Evolutionary conservation across 2,888 invertebrate genomes (phyloP), one percentile per base, ranked within the genome.

Genomic region (Onthophagus sagittarius): DNA sequence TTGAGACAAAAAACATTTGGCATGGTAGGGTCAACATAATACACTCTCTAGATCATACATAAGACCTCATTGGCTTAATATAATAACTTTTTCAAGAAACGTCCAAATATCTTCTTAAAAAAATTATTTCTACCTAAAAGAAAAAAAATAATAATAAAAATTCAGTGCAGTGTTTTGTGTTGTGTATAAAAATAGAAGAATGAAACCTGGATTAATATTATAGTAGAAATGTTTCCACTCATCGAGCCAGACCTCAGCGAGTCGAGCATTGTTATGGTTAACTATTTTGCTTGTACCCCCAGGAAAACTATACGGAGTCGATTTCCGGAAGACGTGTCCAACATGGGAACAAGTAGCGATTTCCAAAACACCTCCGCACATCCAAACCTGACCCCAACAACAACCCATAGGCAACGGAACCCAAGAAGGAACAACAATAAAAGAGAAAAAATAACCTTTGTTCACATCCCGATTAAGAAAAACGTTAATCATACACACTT

Each of bases 211-310:
- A 90, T 97, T 97, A 90, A 97, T 96, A 89, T 94, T 95, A 93
- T 96, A 97, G 93, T 96, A 97, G 93, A 98, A 97, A 86, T 95
- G 94, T 91, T 96, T 96, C 94, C 98, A 98, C 84, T 98, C 96
- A 89, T 99, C 99, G 88, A 99, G 93, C 99, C 99, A 99, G 82
- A 99, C 99, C 87, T 98, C 97, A 79, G 97, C 98, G 83, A 98
- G 94, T 81, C 99, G 92, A 85, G 97, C 97, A 88, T 98, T 97
- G 92, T 99, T 99, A 89, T 97, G 96, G 90, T 98, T 97, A 87
- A 99, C 98, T 85, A 98, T 96, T 84, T 93, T 93, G 87, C 94
- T 94, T 81, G 96, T 96, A 84, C 98, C 99, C 81, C 98, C 99
- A 73, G 99, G 99, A 91, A 99, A 98, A 81, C 96, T 95, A 88